phyloP scores from a whole-genome alignment of 2,113 vertebrate species.

The Orycteropus afer region DNA sequence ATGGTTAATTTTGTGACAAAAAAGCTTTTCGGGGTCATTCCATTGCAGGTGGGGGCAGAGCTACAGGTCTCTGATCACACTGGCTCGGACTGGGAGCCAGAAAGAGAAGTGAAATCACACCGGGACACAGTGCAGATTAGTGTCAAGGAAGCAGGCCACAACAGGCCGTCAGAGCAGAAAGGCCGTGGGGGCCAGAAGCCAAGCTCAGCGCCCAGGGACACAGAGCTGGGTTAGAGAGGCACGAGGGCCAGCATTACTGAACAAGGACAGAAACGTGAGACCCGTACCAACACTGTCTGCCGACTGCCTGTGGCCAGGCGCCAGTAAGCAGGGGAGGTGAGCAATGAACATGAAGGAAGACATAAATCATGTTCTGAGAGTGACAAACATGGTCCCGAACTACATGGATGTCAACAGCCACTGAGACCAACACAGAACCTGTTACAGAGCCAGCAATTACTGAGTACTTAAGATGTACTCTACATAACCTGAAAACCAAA shows the following conservation, averaged over 20 bases:
- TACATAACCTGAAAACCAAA: too few relatives aligned
- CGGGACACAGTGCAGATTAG: not conserved
- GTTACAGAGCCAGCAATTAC: not conserved
- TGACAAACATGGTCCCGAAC: not conserved
- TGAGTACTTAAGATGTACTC: not conserved
- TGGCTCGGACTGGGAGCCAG: not conserved
- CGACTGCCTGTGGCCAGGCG: not conserved
- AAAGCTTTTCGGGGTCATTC: not conserved
- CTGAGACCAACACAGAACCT: not conserved
- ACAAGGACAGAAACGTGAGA: not conserved
- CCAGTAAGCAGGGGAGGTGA: not conserved
- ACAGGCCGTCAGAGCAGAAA: not conserved
- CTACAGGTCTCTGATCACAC: not conserved
- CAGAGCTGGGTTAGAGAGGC: not conserved
- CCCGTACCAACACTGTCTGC: not conserved
- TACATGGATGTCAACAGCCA: not conserved
- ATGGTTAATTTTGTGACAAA: not conserved
- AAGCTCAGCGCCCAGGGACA: not conserved
- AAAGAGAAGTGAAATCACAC: not conserved
- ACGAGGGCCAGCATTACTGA: not conserved
- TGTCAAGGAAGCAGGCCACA: not conserved
- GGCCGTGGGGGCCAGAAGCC: not conserved
- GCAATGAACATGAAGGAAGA: not conserved
- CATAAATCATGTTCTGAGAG: not conserved
- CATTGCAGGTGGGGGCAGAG: not conserved